Conservation (phyloP, 1,140 invertebrate genomes). For the Anagrus nilaparvatae region DNA sequence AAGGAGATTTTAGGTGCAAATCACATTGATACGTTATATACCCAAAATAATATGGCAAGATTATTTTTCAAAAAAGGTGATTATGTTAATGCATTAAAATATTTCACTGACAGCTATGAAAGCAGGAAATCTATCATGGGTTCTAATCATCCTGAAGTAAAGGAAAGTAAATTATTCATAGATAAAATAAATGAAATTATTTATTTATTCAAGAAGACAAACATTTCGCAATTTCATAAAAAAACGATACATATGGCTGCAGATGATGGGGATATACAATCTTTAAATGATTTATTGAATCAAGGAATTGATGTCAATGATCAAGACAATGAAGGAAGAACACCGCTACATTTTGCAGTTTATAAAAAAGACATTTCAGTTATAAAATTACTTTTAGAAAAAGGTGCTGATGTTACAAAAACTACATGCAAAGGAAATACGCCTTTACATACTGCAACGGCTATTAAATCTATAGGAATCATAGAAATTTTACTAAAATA, state of each 20-base stretch:
- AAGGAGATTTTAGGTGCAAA: conserved; percentile 15
- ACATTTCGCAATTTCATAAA: too few relatives aligned
- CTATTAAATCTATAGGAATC: conserved; percentile 52
- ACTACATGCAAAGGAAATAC: conserved; percentile 48
- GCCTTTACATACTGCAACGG: conserved; percentile 56
- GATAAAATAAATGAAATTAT: too few relatives aligned
- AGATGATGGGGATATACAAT: neutral
- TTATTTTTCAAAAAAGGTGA: conserved; percentile 16
- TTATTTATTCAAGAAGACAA: too few relatives aligned
- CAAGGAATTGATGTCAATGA: conserved; percentile 8
- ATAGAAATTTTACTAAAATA: conserved; percentile 56
- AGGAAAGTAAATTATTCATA: too few relatives aligned
- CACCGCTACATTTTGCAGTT: conserved; percentile 14
- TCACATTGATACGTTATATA: conserved; percentile 15
- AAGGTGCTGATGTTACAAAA: conserved; percentile 40
- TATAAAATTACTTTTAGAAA: conserved; percentile 40
- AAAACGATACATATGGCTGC: too few relatives aligned
- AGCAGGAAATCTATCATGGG: too few relatives aligned
- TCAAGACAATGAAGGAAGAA: conserved; percentile 11
- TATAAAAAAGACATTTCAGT: conserved; percentile 28
- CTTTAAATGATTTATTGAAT: conserved; percentile 5
- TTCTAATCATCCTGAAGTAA: too few relatives aligned
- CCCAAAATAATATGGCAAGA: conserved; percentile 20
- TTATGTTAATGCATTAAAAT: conserved; percentile 21
- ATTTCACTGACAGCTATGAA: too few relatives aligned